Evolutionary conservation across 1,140 invertebrate genomes (phyloP).

Genomic region (Diachasmimorpha longicaudata): DNA sequence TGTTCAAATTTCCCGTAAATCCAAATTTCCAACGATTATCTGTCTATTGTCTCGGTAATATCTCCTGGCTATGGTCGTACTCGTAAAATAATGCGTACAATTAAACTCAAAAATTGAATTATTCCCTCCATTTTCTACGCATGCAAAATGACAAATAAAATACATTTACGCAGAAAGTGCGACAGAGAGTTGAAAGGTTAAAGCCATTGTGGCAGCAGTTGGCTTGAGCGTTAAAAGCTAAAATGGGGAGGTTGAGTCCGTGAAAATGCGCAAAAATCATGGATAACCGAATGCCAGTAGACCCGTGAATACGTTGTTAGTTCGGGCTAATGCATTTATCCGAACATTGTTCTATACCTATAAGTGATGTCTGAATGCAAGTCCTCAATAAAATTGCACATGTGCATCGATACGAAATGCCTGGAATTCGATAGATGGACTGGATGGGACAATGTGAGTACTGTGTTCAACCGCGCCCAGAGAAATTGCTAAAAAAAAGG

Average conservation of each 20-base stretch:
- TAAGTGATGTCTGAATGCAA: neutral
- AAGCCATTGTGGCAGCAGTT: neutral
- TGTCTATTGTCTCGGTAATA: too few species aligned
- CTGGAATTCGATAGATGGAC: conserved; percentile 10
- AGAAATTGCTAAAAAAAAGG: neutral
- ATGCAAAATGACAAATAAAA: neutral
- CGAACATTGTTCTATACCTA: neutral
- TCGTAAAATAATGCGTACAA: too few species aligned
- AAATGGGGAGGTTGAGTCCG: neutral
- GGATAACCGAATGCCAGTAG: neutral
- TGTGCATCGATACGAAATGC: conserved; percentile 15
- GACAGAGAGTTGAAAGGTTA: neutral
- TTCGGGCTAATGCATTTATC: neutral
- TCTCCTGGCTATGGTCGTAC: too few species aligned
- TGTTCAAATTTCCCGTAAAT: too few species aligned
- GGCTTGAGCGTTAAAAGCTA: neutral
- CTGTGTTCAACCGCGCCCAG: neutral
- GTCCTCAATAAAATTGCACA: neutral
- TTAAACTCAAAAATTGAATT: too few species aligned
- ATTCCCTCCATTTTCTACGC: neutral
- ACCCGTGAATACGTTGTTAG: neutral
- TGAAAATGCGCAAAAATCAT: neutral
- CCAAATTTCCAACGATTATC: too few species aligned
- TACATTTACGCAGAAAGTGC: neutral
- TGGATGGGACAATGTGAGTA: neutral